phyloP scores from a whole-genome alignment of 35 echinoderm and acorn worm species.

The Apostichopus californicus region DNA sequence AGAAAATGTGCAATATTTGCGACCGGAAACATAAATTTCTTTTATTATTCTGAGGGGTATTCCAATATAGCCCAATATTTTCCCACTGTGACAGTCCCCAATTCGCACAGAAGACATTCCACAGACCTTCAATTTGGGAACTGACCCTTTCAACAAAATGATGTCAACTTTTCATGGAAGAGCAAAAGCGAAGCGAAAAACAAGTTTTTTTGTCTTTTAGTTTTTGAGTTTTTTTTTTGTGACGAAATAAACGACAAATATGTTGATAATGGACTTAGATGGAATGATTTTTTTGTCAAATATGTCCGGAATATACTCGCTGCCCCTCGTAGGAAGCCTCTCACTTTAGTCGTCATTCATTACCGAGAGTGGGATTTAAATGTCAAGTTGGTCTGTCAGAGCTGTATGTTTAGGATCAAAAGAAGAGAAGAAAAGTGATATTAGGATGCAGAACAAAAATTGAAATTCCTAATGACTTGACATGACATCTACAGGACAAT shows the following conservation, averaged over 20 bases:
- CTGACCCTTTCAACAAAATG: constrained; percentile 8
- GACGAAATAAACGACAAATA: not conserved
- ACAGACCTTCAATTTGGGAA: not conserved
- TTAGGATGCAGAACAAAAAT: not conserved
- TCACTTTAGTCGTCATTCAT: not conserved
- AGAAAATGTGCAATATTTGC: no score
- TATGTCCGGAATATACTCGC: not conserved
- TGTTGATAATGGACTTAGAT: not conserved
- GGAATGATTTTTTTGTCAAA: not conserved
- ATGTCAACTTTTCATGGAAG: constrained; percentile 1
- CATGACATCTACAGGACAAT: no score
- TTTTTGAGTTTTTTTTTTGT: no score
- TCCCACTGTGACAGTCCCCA: no score
- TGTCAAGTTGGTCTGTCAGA: not conserved
- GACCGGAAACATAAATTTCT: no score
- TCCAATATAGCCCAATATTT: no score
- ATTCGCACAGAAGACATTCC: not conserved
- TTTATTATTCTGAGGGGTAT: no score
- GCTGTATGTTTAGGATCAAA: not conserved
- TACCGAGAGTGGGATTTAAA: not conserved
- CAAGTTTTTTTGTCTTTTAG: not conserved
- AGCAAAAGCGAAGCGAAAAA: not conserved
- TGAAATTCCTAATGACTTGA: no score
- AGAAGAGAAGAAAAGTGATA: not conserved
- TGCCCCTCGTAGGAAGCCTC: not conserved